phyloP scores from a whole-genome alignment of 2,888 invertebrate species.

The Syritta pipiens region DNA sequence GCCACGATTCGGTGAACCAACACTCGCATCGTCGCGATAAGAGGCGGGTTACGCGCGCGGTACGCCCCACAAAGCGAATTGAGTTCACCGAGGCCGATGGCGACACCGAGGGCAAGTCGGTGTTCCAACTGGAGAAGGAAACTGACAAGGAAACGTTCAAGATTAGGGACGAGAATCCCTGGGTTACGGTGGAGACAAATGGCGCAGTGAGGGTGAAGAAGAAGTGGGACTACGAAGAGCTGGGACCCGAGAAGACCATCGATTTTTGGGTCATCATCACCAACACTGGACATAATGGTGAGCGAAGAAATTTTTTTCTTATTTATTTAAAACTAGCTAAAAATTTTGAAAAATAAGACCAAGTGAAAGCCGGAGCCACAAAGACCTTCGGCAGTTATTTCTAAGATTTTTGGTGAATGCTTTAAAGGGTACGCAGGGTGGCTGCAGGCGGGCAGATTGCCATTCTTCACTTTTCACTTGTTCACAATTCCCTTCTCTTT shows the following conservation, averaged over 20 bases:
- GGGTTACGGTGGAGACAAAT: conserved; percentile 95
- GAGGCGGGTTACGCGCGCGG: conserved; percentile 91
- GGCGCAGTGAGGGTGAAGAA: conserved; percentile 95
- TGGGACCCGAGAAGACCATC: conserved; percentile 96
- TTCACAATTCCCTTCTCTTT: no score
- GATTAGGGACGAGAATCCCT: conserved; percentile 94
- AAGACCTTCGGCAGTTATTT: no score
- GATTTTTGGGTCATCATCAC: conserved; percentile 98
- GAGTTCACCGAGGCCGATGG: conserved; percentile 96
- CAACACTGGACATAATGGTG: conserved; percentile 92
- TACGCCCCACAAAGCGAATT: conserved; percentile 95
- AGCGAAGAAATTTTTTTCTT: no score
- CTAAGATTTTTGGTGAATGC: no score
- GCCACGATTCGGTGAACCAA: conserved; percentile 79
- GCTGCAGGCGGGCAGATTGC: no score
- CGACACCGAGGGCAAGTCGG: conserved; percentile 91
- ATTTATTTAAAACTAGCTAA: no score
- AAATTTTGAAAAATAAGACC: no score
- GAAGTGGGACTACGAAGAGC: conserved; percentile 98
- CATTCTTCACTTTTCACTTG: no score
- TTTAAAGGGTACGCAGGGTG: no score
- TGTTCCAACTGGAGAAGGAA: conserved; percentile 94
- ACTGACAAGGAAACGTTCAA: conserved; percentile 95
- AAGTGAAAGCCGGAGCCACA: no score
- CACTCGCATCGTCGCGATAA: conserved; percentile 85